Percentiles rank a stretch among this genome's conserved stretches.
These are phyloP conservation scores for Drosophila pseudoananassae DNA, from an alignment of 1,140 invertebrate species.

Conservation along the genomic window DNA sequence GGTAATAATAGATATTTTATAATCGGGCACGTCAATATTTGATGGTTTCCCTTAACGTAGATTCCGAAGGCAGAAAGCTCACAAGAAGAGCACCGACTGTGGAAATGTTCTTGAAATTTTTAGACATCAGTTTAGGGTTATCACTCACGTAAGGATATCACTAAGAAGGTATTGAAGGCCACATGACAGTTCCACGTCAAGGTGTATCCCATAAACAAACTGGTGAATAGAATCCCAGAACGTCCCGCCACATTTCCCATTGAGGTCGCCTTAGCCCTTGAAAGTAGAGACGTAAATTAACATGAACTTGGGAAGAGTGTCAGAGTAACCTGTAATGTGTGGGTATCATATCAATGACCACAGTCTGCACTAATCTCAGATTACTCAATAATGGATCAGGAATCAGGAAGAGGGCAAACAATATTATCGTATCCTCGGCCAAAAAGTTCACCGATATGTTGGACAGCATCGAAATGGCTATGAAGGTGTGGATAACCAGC, in stretches of 20 bases:
- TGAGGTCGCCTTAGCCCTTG: slow-evolving; percentile 40
- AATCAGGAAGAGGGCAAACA: slow-evolving; percentile 6
- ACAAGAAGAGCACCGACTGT: neutral
- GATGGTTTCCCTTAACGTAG: no score
- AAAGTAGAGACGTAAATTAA: no score
- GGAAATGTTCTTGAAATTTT: neutral
- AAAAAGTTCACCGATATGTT: slow-evolving; percentile 32
- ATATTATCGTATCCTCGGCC: neutral
- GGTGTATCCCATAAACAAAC: slow-evolving; percentile 35
- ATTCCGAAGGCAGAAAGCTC: slow-evolving; percentile 3
- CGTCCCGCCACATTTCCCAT: slow-evolving; percentile 22
- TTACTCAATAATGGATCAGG: slow-evolving; percentile 19
- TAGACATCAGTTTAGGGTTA: neutral
- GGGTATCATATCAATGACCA: slow-evolving; percentile 52
- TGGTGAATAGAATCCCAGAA: slow-evolving; percentile 4
- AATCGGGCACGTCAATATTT: neutral
- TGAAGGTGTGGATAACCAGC: neutral
- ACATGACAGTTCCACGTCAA: slow-evolving; percentile 14
- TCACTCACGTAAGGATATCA: slow-evolving; percentile 15
- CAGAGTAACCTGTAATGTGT: slow-evolving; percentile 44
- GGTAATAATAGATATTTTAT: neutral
- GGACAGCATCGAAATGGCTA: neutral
- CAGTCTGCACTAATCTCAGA: slow-evolving; percentile 1
- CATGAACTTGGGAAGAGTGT: neutral
- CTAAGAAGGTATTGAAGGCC: slow-evolving; percentile 41